Percentiles rank a stretch among this genome's conserved stretches.
phyloP scores from a whole-genome alignment of 2,797 vertebrate species.

The Sebastes matsubarae region DNA sequence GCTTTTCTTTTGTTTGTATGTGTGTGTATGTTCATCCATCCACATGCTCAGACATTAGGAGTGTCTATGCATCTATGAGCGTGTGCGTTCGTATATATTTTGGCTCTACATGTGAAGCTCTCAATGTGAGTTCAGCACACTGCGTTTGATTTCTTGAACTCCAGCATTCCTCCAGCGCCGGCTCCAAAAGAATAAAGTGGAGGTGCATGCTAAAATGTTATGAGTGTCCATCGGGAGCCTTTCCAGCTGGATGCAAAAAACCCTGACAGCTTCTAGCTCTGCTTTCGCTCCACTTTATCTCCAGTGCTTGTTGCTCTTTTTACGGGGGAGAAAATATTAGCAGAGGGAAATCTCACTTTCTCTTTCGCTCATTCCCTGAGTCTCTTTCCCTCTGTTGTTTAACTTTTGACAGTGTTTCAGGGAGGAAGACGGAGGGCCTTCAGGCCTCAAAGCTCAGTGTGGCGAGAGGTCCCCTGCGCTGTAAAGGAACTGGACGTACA shows the following conservation, averaged over 20 bases:
- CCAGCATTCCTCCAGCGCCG: slow-evolving; percentile 33
- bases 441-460: slow-evolving; percentile 17
- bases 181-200: slow-evolving; percentile 33
- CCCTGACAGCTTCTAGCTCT: slow-evolving; percentile 42
- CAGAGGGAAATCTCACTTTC: slow-evolving; percentile 25
- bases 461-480: slow-evolving; percentile 17
- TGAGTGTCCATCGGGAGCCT: slow-evolving; percentile 40
- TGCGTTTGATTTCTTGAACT: slow-evolving; percentile 47
- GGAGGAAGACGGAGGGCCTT: not conserved
- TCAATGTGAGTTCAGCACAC: slow-evolving; percentile 5
- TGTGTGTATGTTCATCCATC: not conserved
- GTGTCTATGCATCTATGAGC: not conserved
- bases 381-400: slow-evolving; percentile 4
- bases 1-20: not conserved
- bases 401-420: slow-evolving; percentile 27
- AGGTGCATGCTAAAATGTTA: slow-evolving; percentile 52
- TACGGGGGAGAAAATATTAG: slow-evolving; percentile 28
- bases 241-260: slow-evolving; percentile 48
- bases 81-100: slow-evolving; percentile 10
- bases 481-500: slow-evolving; percentile 37
- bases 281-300: slow-evolving; percentile 52
- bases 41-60: not conserved
- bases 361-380: not conserved
- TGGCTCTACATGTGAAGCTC: slow-evolving; percentile 15
- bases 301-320: slow-evolving; percentile 19